Evolutionary conservation across 2,113 vertebrate species (phyloP), one percentile per base, ranked within the genome.

Genomic region (Haliaeetus leucogaster): DNA sequence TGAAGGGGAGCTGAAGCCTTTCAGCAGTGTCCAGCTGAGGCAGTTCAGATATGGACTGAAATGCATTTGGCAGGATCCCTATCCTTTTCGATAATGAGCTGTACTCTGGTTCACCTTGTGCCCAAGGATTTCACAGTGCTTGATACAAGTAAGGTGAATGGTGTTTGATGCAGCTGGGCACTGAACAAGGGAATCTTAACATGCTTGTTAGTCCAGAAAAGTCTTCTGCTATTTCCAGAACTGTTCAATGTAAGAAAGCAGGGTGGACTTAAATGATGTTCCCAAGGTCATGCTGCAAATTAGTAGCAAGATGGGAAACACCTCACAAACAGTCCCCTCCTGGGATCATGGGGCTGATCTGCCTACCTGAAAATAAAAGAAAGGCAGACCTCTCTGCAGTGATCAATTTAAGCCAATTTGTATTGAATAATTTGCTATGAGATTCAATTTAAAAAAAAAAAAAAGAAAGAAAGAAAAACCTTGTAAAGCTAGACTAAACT

Each of bases 61-160:
- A 62, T 11, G 16, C 10, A 7, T 47, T 77, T 89, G 40, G 27
- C 45, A 63, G 56, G 16, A 78, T 62, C 32, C 26, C 45, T 70
- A 43, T 77, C 6, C 25, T 34, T 34, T 66, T 71, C 0, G 0
- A 22, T 67, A 74, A 66, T 0, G 3, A 85, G 43, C 45, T 4
- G 2, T 40, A 11, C 40, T 65, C 53, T 40, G 47, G 6, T 40
- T 87, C 40, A 40, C 40, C 52, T 42, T 11, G 16, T 34, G 20
- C 53, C 21, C n/a, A 42, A 34, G 47, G 38, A 34, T 90, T 74
- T 86, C 90, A 52, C 13, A 43, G 36, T 19, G 8, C 42, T 73
- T 63, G 22, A 3, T 21, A 23, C 16, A 52, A n/a, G 10, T 42
- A 16, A 79, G 26, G 23, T 27, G 26, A 70, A 38, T 6, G 11